Base-by-base conservation (phyloP, 1,140 invertebrate species). In the Drosophila melanogaster region DNA sequence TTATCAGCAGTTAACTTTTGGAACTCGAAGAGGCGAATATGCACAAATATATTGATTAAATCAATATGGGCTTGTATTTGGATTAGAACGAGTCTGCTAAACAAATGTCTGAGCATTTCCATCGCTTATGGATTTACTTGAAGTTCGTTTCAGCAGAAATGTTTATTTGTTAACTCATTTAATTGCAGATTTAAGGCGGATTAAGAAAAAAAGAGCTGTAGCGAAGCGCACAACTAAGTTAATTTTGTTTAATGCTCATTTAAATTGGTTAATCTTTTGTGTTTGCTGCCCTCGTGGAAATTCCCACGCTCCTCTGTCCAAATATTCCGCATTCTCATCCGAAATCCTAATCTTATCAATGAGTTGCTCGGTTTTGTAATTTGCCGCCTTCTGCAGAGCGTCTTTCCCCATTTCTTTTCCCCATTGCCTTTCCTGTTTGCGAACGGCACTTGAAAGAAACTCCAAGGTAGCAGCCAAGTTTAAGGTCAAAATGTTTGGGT, bases 311-410 rank as follows among this genome's bases (percentile, higher is more conserved):
- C 33, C 35, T 37, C 58, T 54, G 10, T 17, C 41, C 30, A 37
- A 26, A 17, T 19, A 10, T 54, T 50, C 26, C 14, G 6, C 8
- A 19, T 44, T 46, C 33, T 22, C 24, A 17, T 54, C 22, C 65
- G 2, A 53, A 74, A 57, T 67, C 56, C 46, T 81, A 44, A 84
- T 85, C 78, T 86, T 84, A 84, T 84, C 80, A 62, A 47, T 41
- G 8, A 10, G n/a, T 0, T 17, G 49, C 49, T 15, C 11, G 30
- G 38, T 44, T 47, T 55, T 57, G 33, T 49, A 76, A 49, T 35
- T n/a, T 60, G 35, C 70, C 60, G 53, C 46, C 51, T 51, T 26
- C 6, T 37, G 26, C 14, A 30, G 43, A 43, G 41, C 37, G 26
- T 53, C 53, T 59, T 30, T 67, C 57, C n/a, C 46, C 24, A 47